Base-by-base conservation (phyloP, 2,888 invertebrate genomes). In the Rhagium mordax region DNA sequence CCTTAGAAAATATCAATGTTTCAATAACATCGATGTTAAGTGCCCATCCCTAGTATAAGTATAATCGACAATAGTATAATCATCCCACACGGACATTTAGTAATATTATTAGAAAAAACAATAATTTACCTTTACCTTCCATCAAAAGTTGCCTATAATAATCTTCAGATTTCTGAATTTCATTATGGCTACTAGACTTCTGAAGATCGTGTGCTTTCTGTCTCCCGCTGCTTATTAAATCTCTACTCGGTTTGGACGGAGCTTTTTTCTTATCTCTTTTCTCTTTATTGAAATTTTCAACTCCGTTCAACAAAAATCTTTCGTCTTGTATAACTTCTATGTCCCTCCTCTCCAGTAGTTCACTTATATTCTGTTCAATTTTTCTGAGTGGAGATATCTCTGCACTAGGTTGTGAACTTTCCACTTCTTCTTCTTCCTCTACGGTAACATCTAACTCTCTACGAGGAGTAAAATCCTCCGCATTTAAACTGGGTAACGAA, bases 351-450 rank as follows among this genome's bases (percentile, higher is more conserved):
- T 88, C 93, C 83, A 93, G 86, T 85, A 93, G 89, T 83, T 93
- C 93, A 85, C 91, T 93, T 81, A 93, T 93, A 85, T 93, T 93
- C 86, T 92, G 92, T 87, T 93, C 94, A 74, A 93, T 93, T 88
- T 93, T 92, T 73, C 93, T 89, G 66, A 93, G 88, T 4, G 94
- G 93, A 7, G 93, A 93, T 69, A 92, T 91, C 79, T 91, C 91
- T 8, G 90, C 90, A 79, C 91, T 91, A 64, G 90, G 91, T 66
- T 89, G 91, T 74, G 92, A 91, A 75, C 89, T 92, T 79, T 90
- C 90, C 81, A 92, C 92, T 80, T 94, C 94, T 81, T 93, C 93
- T 83, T 94, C 93, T 83, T 94, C 94, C 84, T 93, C 93, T 5
- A 93, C 91, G 0, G 94, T 93, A 72, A 93, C 92, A 75, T 92